Conservation (phyloP, 2,888 invertebrate species). For the Sphaerophoria rueppellii region DNA sequence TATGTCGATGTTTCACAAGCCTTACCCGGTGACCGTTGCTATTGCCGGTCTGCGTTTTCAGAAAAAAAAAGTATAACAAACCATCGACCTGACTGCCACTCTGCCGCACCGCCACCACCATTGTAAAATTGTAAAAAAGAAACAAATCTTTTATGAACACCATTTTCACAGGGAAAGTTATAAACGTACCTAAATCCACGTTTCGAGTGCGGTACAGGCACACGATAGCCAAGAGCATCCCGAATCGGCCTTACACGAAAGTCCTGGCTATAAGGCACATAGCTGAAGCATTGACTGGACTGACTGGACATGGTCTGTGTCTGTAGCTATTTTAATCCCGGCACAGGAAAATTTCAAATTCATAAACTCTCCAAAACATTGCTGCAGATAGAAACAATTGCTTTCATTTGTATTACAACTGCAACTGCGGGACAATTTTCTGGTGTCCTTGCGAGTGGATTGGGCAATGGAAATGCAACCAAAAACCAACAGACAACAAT, state of each 20-base stretch:
- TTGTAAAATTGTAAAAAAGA: slow-evolving; percentile 41
- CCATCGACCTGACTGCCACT: background rate
- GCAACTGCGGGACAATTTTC: slow-evolving; percentile 59
- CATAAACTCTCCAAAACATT: slow-evolving; percentile 66
- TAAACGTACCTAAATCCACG: slow-evolving; percentile 68
- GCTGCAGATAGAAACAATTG: slow-evolving; percentile 65
- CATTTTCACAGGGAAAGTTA: slow-evolving; percentile 55
- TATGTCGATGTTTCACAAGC: slow-evolving; percentile 59
- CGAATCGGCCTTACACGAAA: background rate
- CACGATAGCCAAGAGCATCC: background rate
- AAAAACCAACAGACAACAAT: slow-evolving; percentile 30
- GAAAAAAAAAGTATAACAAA: background rate
- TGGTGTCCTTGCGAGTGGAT: background rate
- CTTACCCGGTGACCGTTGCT: background rate
- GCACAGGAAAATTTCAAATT: slow-evolving; percentile 64
- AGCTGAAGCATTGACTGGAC: slow-evolving; percentile 9
- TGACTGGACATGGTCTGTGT: background rate
- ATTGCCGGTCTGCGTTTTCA: slow-evolving; percentile 7
- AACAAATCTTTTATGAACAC: slow-evolving; percentile 47
- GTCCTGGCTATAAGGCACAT: background rate
- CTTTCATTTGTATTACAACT: slow-evolving; percentile 70
- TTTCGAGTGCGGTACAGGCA: slow-evolving; percentile 1
- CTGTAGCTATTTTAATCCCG: slow-evolving; percentile 36
- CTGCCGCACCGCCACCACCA: background rate
- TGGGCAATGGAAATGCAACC: background rate